Evolutionary conservation across 2,797 vertebrate species (phyloP).

Genomic region (Echeneis naucrates): DNA sequence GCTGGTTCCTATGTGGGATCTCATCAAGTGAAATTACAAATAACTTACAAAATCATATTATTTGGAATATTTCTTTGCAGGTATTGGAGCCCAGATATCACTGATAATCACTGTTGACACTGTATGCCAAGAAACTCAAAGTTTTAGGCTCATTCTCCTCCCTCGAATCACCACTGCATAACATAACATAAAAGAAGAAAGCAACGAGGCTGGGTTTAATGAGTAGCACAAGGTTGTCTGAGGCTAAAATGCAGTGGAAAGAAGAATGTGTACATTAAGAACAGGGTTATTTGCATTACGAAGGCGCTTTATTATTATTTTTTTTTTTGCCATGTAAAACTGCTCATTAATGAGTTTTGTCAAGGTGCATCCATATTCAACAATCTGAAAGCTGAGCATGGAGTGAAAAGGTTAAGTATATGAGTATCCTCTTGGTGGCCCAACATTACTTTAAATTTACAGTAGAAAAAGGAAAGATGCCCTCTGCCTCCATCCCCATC

Average conservation of each 20-base stretch:
- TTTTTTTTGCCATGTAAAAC: slow-evolving; percentile 3
- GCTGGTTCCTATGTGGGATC: slow-evolving; percentile 9
- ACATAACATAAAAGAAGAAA: slow-evolving; percentile 14
- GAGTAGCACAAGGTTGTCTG: slow-evolving; percentile 26
- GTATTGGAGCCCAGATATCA: slow-evolving; percentile 14
- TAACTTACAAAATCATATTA: not conserved
- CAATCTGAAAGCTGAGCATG: slow-evolving; percentile 5
- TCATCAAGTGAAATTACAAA: slow-evolving; percentile 39
- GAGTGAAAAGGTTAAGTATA: slow-evolving; percentile 49
- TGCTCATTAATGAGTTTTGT: slow-evolving; percentile 9
- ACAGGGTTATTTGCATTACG: slow-evolving; percentile 17
- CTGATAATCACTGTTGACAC: slow-evolving; percentile 6
- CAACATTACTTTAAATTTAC: no score
- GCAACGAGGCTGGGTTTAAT: slow-evolving; percentile 19
- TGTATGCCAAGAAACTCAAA: slow-evolving; percentile 10
- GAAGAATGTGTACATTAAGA: slow-evolving; percentile 16
- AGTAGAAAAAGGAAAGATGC: no score
- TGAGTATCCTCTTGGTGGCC: slow-evolving; percentile 13
- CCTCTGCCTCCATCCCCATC: not conserved
- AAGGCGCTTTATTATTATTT: slow-evolving; percentile 10
- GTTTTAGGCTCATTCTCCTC: slow-evolving; percentile 39
- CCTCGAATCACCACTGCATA: slow-evolving; percentile 18
- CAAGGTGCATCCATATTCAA: slow-evolving; percentile 13
- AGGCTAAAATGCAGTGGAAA: slow-evolving; percentile 7
- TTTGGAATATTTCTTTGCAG: not conserved